Base-by-base conservation (phyloP, 2,888 invertebrate species). In the Alcis repandata region DNA sequence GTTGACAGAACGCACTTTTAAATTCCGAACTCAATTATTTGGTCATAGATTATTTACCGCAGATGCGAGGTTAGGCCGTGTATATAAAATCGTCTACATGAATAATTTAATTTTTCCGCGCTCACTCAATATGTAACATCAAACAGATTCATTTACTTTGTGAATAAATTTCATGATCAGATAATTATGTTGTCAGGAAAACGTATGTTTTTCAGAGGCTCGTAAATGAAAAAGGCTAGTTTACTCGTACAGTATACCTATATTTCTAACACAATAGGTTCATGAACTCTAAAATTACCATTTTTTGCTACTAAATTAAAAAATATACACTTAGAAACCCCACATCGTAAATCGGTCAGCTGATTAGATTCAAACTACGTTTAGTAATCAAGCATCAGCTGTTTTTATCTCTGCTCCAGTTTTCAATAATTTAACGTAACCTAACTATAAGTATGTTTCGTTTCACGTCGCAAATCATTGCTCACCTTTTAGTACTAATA, bases 1-100 rank as follows among this genome's bases (percentile, higher is more conserved):
- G 74, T 72, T 73, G 71, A 73, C 70, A 73, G 65, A 80, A 72
- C 75, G 72, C 73, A 73, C 61, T 77, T 78, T 70, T 70, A 36
- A 79, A 77, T 76, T 73, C 68, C 73, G 70, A 71, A 66, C 71
- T 73, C 69, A 67, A 67, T 69, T 70, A 69, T 75, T 73, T 68
- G 57, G 71, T 69, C 66, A 70, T 68, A 69, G 70, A 72, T 71
- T 74, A 72, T 60, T 48, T 63, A 48, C 48, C 59, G 49, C 57
- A 59, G 64, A 64, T 59, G 66, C 63, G 58, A 67, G 57, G 57
- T 54, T 66, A 59, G 54, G 46, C 66, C 63, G 48, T 56, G 49
- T 64, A 56, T 40, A 46, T 41, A 58, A 52, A 51, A 20, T 59
- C 17, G 27, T 67, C 43, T 52, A 63, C 15, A 67, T 63, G 63